Conservation (phyloP, 2,113 vertebrate genomes). For the Craseonycteris thonglongyai region DNA sequence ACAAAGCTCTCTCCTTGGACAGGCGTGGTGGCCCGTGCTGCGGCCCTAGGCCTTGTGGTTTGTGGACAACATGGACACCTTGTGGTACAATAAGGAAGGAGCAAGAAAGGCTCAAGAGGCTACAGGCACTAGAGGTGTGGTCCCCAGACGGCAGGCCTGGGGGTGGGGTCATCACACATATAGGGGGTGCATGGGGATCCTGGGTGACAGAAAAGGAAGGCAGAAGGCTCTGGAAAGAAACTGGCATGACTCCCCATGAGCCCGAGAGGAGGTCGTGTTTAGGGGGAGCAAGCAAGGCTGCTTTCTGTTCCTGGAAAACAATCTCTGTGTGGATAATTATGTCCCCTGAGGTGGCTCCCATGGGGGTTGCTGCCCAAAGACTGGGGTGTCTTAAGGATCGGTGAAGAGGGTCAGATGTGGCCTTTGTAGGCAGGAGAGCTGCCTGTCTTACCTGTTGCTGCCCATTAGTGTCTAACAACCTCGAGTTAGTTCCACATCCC, state of each 20-base stretch:
- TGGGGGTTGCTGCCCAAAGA: not conserved
- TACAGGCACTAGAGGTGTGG: not conserved
- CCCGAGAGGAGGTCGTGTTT: not conserved
- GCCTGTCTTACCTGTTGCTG: not conserved
- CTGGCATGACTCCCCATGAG: not conserved
- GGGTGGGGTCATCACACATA: rapidly evolving
- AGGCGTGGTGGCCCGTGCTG: too few species aligned
- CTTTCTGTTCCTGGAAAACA: not conserved
- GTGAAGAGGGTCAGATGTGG: not conserved
- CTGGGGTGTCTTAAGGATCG: not conserved
- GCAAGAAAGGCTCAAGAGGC: not conserved
- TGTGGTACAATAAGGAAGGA: not conserved
- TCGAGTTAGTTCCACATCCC: not conserved
- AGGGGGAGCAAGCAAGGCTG: not conserved
- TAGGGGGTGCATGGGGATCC: not conserved
- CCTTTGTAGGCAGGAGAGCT: not conserved
- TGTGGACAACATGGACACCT: not conserved
- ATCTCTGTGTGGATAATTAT: too few species aligned
- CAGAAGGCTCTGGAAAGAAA: not conserved
- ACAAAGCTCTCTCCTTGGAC: not conserved
- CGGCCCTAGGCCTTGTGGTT: not conserved
- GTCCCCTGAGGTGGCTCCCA: not conserved
- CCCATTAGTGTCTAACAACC: not conserved
- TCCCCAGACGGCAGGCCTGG: not conserved
- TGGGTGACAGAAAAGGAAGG: not conserved